Percentiles rank a stretch among this genome's conserved stretches.
phyloP scores from a whole-genome alignment of 1,140 invertebrate species.

The Caenorhabditis briggsae region DNA sequence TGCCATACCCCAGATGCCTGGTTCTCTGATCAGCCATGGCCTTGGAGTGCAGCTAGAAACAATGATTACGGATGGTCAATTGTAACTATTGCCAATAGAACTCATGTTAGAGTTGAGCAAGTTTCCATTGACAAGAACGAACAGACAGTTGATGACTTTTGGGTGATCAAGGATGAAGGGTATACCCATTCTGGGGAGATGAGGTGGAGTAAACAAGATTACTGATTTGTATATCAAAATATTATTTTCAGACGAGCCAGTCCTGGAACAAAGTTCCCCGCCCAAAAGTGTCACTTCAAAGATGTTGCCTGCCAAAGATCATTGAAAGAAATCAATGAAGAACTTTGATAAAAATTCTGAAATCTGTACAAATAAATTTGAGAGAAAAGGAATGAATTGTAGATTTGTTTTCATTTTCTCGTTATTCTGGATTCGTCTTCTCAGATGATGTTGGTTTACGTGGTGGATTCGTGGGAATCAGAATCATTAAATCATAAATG shows the following conservation, averaged over 20 bases:
- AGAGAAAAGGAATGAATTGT: not conserved
- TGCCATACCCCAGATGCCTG: slow-evolving; percentile 67
- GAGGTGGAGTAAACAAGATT: not conserved
- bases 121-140: slow-evolving; percentile 83
- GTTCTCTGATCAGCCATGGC: slow-evolving; percentile 67
- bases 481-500: not conserved
- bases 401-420: not conserved
- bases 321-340: slow-evolving; percentile 43
- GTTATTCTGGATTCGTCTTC: not conserved
- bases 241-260: slow-evolving; percentile 1
- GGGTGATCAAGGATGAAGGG: slow-evolving; percentile 54
- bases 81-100: slow-evolving; percentile 85
- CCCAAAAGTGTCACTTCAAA: slow-evolving; percentile 37
- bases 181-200: slow-evolving; percentile 54
- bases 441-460: not conserved
- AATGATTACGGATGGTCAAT: slow-evolving; percentile 94
- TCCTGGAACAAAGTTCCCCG: slow-evolving; percentile 7
- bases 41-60: slow-evolving; percentile 79
- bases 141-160: slow-evolving; percentile 57
- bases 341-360: slow-evolving; percentile 8
- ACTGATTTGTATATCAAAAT: not conserved
- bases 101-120: slow-evolving; percentile 91
- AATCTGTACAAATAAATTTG: not conserved
- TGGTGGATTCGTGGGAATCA: not conserved
- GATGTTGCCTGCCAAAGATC: slow-evolving; percentile 38